These are phyloP conservation scores for Troglohyphantes excavatus DNA, from an alignment of 2,888 invertebrate species.

Conservation along the genomic window DNA sequence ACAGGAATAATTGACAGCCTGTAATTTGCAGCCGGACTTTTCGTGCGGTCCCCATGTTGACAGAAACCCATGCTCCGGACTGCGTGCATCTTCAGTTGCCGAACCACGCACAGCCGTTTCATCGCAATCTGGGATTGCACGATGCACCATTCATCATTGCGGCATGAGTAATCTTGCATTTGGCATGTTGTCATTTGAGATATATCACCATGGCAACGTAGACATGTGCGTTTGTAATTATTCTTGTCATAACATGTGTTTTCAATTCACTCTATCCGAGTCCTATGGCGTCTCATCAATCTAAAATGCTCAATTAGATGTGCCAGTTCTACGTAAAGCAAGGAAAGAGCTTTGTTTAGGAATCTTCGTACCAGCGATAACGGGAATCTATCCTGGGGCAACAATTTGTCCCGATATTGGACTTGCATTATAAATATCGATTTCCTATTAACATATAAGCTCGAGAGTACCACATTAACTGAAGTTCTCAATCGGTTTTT, in stretches of 20 bases:
- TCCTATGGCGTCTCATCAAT: slow-evolving; percentile 50
- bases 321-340: slow-evolving; percentile 4
- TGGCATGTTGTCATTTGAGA: slow-evolving; percentile 67
- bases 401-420: slow-evolving; percentile 25
- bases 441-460: slow-evolving; percentile 24
- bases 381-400: background rate
- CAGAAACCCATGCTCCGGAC: background rate
- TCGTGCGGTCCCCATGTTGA: slow-evolving; percentile 13
- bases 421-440: slow-evolving; percentile 33
- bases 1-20: slow-evolving; percentile 12
- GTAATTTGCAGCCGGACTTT: slow-evolving; percentile 1
- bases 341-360: slow-evolving; percentile 17
- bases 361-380: background rate
- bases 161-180: slow-evolving; percentile 68
- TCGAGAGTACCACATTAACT: background rate
- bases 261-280: slow-evolving; percentile 51
- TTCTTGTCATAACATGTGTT: slow-evolving; percentile 69
- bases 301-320: slow-evolving; percentile 57
- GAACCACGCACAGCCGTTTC: slow-evolving; percentile 28
- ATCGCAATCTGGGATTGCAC: slow-evolving; percentile 52
- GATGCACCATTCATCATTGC: slow-evolving; percentile 62
- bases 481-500: background rate
- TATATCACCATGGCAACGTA: slow-evolving; percentile 63
- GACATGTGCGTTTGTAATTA: slow-evolving; percentile 67
- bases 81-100: slow-evolving; percentile 36